Evolutionary conservation across 2,797 vertebrate genomes (phyloP), one percentile per base, ranked within the genome.

Genomic region (Ctenosaura bakeri): DNA sequence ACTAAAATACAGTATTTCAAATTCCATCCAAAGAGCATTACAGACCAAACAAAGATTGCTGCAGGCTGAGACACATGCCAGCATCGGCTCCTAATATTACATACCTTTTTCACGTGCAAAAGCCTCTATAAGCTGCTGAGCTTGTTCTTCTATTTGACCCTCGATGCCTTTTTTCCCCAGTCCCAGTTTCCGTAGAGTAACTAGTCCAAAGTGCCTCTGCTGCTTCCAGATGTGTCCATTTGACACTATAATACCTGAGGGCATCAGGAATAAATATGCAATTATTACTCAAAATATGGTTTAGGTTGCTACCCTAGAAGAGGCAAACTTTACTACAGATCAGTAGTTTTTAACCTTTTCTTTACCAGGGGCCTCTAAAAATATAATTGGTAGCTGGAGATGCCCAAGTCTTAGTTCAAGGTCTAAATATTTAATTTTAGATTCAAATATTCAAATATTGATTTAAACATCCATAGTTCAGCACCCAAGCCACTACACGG

Each of bases 111-210:
- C 24, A 9, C 2, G 50, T 73, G 46, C 64, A 42, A 88, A 88
- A 35, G 18, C 42, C 52, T 88, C 64, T 26, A 73, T 66, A 12
- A 88, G 87, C 79, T 73, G 50, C 1, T 22, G 78, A 52, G 87
- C n/a, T 24, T 56, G 66, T 8, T 73, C 87, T 82, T 73, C 32
- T 42, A 88, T 82, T 22, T 88, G 87, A 24, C 0, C 64, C 50
- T 88, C 87, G 64, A 88, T 56, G n/a, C 64, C 52, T 82, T 88
- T 88, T 52, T 73, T 88, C 32, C 87, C 87, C 78, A 88, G 6
- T 4, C 87, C 87, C 66, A 88, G 66, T 18, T 81, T 71, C n/a
- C 64, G 50, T 66, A 88, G 2, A 3, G 79, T 82, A 18, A 82
- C 14, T 1, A 56, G 22, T 9, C 13, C 66, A 54, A 88, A 82